Base-by-base conservation (phyloP, 2,888 invertebrate genomes). In the Cryptocephalus moraei region DNA sequence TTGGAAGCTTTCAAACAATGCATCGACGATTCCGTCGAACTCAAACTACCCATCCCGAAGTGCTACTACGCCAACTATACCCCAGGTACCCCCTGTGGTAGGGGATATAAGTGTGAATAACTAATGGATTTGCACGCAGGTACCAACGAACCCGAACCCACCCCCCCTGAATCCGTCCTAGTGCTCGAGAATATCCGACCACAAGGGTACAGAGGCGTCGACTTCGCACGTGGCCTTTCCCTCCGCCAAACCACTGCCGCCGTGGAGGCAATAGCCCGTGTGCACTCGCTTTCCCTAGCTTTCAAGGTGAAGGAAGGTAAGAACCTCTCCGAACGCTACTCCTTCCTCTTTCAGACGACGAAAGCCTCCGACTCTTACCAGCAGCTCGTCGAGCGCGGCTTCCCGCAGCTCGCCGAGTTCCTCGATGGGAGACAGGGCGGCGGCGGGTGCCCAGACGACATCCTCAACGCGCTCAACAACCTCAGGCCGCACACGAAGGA, bases 351-450 rank as follows among this genome's bases (percentile, higher is more conserved):
- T 60, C 86, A 86, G 58, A 86, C 86, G 34, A 82, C 83, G 39
- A 75, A 84, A 61, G 87, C 87, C 0, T 85, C 86, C 0, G 85
- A 86, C 55, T 86, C 86, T 4, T 88, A 87, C 62, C 82, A 87
- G 52, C 84, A 86, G 49, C 73, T 88, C 31, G 84, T 88, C 4
- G 81, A 86, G 61, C 75, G 86, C 49, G 87, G 87, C 1, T 70
- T 88, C 13, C 87, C 87, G 0, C 86, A 86, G 62, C 73, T 87
- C 22, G 80, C 84, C 52, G 77, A 79, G 47, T 88, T 88, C 63
- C 69, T 88, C 41, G 78, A 83, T 56, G 76, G 78, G 41, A 75
- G 81, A 43, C 75, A 79, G 0, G 84, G 84, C 31, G 74, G 83
- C 50, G 22, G 22, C 22, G 22, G 22, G 22, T 2, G 22, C 22